A percentile compares a stretch with the other conserved stretches of the same genome.
Conservation (phyloP, 2,797 vertebrate genomes). For the Melanotaenia parkinsoni region DNA sequence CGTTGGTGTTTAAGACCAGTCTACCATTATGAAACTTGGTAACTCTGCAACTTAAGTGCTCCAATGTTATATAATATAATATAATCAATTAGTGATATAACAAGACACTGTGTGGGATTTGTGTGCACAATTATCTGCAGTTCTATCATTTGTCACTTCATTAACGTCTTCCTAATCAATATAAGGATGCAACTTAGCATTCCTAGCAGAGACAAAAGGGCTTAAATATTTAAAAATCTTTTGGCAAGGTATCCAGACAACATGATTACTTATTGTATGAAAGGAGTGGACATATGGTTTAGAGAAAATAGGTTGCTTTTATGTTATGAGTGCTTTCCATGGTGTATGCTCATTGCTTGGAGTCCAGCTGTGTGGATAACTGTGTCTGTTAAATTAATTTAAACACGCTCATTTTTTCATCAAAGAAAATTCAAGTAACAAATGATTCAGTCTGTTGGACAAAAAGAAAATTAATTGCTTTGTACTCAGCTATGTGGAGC, state of each 20-base stretch:
- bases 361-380: constrained; percentile 5
- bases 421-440: constrained; percentile 1
- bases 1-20: background rate
- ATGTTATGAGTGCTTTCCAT: constrained; percentile 4
- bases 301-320: background rate
- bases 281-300: background rate
- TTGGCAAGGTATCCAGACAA: background rate
- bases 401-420: background rate
- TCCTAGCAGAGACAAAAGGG: background rate
- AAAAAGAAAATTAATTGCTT: constrained; percentile 5
- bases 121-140: background rate
- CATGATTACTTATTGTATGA: background rate
- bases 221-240: background rate
- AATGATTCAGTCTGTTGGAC: constrained; percentile 1
- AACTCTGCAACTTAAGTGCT: background rate
- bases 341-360: background rate
- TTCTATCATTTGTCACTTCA: background rate
- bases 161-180: background rate
- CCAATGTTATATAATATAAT: background rate
- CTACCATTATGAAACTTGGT: background rate
- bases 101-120: background rate
- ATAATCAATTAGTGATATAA: background rate
- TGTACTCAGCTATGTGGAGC: background rate
- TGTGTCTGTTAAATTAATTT: background rate
- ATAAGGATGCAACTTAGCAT: background rate